phyloP scores from a whole-genome alignment of 2,797 vertebrate species.

The Propithecus deckenii region DNA sequence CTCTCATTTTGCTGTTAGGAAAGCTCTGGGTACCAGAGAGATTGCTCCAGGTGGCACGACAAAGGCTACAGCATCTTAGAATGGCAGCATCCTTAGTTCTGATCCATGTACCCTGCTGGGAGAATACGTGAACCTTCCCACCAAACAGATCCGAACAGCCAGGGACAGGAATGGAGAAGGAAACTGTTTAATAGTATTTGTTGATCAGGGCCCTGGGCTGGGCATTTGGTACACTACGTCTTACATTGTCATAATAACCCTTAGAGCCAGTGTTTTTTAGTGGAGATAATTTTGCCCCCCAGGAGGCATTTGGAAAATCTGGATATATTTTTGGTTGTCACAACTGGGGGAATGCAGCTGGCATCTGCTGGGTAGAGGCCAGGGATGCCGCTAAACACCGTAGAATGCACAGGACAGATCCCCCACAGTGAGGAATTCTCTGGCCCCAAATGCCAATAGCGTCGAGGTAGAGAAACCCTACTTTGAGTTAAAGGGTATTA shows the following conservation, averaged over 20 bases:
- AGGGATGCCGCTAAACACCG: neutral
- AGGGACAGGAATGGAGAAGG: neutral
- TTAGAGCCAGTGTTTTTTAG: neutral
- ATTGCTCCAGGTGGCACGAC: neutral
- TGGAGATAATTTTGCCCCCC: neutral
- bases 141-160: neutral
- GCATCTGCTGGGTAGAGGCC: neutral
- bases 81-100: neutral
- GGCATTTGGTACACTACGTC: neutral
- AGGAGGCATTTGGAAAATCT: neutral
- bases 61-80: neutral
- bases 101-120: rapidly evolving
- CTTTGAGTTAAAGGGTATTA: neutral
- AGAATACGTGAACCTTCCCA: neutral
- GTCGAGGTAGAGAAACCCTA: neutral
- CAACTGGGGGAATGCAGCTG: neutral
- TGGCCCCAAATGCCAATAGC: neutral
- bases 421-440: neutral
- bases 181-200: neutral
- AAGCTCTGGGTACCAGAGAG: neutral
- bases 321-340: neutral
- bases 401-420: neutral
- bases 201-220: neutral
- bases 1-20: neutral
- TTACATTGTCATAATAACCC: neutral